Percentiles rank a stretch among this genome's conserved stretches.
Evolutionary conservation across 2,888 invertebrate species (phyloP).

Genomic region (Callimorpha dominula): DNA sequence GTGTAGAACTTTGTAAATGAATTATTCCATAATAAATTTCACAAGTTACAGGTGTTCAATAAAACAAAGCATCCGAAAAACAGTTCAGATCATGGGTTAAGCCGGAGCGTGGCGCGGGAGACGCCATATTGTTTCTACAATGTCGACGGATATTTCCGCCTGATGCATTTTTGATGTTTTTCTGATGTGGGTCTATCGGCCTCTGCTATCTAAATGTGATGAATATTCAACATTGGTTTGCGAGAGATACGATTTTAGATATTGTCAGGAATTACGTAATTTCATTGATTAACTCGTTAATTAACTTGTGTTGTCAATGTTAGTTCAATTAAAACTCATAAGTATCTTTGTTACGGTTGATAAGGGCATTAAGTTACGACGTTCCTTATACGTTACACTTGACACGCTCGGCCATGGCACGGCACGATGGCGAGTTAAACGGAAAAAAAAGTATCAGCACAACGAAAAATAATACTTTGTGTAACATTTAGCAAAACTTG

Average conservation of each 20-base stretch:
- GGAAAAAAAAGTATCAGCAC: too few species aligned
- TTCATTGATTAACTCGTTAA: slow-evolving; percentile 14
- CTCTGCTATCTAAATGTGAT: slow-evolving; percentile 85
- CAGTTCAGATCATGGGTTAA: slow-evolving; percentile 48
- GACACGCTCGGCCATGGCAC: too few species aligned
- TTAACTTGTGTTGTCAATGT: not conserved
- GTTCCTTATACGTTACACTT: too few species aligned
- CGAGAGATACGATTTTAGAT: slow-evolving; percentile 68
- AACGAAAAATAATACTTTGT: too few species aligned
- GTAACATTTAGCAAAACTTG: too few species aligned
- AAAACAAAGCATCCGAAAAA: slow-evolving; percentile 10
- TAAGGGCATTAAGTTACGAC: not conserved
- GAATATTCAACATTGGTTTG: slow-evolving; percentile 83
- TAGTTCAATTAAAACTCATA: not conserved
- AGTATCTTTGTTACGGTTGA: slow-evolving; percentile 2
- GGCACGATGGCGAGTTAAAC: too few species aligned
- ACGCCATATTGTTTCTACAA: slow-evolving; percentile 80
- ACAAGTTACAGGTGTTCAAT: slow-evolving; percentile 10
- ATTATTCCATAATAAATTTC: not conserved
- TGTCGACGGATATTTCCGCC: slow-evolving; percentile 84
- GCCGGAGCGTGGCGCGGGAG: slow-evolving; percentile 64
- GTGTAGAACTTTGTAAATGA: too few species aligned
- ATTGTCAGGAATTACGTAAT: slow-evolving; percentile 19
- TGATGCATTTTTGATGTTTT: slow-evolving; percentile 88
- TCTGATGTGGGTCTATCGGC: slow-evolving; percentile 87